Evolutionary conservation across 2,113 vertebrate genomes (phyloP).

Genomic region (Anser brachyrhynchus): DNA sequence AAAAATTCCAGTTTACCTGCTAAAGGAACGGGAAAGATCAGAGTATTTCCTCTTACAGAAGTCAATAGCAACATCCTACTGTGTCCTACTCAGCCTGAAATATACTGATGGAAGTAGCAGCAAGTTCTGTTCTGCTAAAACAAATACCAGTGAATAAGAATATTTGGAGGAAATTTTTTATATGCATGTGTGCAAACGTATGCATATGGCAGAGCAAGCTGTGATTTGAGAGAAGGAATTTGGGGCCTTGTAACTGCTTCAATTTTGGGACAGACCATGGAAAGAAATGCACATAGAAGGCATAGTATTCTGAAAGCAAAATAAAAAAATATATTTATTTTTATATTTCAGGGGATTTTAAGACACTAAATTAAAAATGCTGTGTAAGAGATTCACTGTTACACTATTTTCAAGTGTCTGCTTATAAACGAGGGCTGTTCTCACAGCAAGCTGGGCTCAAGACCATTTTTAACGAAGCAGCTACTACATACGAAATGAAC

Average conservation of each 20-base stretch:
- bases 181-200: background rate
- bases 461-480: background rate
- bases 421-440: background rate
- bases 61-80: background rate
- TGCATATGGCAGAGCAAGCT: background rate
- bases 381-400: background rate
- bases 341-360: background rate
- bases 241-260: background rate
- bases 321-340: background rate
- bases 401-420: background rate
- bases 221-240: background rate
- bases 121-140: background rate
- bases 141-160: background rate
- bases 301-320: background rate
- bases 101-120: background rate
- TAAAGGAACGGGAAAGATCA: background rate
- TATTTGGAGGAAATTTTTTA: background rate
- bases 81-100: background rate
- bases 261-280: background rate
- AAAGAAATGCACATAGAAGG: background rate
- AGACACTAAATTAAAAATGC: background rate
- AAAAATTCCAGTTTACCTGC: background rate
- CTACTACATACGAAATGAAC: too few species aligned
- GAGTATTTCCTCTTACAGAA: rapidly evolving
- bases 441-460: background rate